Evolutionary conservation across 2,797 vertebrate species (phyloP).

Genomic region (Tangara arthus): DNA sequence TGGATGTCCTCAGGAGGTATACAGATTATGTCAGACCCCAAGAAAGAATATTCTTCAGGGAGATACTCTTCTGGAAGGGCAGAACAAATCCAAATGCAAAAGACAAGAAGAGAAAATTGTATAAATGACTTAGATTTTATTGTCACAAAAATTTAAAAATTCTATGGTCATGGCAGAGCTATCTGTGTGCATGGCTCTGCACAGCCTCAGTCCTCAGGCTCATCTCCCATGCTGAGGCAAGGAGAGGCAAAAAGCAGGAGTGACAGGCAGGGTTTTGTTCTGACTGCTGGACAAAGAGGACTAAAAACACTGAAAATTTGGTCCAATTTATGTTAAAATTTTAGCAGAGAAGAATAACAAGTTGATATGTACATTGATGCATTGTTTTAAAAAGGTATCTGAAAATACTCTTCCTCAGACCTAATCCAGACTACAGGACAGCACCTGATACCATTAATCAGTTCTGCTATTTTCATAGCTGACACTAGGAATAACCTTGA

Average conservation of each 20-base stretch:
- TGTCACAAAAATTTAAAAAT: not conserved
- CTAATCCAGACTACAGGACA: not conserved
- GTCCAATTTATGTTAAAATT: not conserved
- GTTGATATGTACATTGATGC: not conserved
- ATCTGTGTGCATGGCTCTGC: accelerated
- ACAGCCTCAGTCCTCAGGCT: not conserved
- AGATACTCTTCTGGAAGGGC: not conserved
- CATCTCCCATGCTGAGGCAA: not conserved
- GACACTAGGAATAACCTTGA: not conserved
- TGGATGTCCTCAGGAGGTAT: not conserved
- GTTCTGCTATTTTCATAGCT: not conserved
- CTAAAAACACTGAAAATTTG: not conserved
- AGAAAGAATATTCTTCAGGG: not conserved
- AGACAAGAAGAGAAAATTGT: not conserved
- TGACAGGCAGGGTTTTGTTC: not conserved
- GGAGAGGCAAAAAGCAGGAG: not conserved
- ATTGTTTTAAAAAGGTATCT: not conserved
- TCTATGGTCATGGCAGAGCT: not conserved
- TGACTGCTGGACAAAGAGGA: not conserved
- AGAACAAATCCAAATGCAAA: not conserved
- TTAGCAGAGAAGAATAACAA: not conserved
- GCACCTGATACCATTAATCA: not conserved
- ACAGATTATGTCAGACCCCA: not conserved
- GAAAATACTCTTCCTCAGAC: not conserved
- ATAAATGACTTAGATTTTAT: not conserved